Percentiles rank a stretch among this genome's conserved stretches.
These are phyloP conservation scores for Lepidocyrtinus sp. DNA, from an alignment of 2,888 invertebrate species.

Conservation along the genomic window DNA sequence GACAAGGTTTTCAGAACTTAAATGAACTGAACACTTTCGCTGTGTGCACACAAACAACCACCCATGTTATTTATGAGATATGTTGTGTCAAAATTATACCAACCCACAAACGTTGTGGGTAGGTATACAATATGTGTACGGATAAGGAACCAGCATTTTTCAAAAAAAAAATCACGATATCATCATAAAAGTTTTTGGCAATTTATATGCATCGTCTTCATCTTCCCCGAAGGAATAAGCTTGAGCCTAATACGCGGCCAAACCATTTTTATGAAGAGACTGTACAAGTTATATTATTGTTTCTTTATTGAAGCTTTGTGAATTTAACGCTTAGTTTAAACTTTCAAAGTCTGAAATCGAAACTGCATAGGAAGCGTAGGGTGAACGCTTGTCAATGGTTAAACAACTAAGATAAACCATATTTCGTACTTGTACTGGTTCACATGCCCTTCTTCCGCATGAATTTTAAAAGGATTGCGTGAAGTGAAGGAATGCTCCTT, in stretches of 20 bases:
- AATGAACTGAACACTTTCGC: constrained; percentile 51
- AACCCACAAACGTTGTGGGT: too few species aligned
- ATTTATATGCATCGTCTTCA: constrained; percentile 5
- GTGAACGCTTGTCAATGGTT: not conserved
- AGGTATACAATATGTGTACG: too few species aligned
- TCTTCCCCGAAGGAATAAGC: constrained; percentile 19
- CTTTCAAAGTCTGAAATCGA: too few species aligned
- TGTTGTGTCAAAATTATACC: constrained; percentile 17
- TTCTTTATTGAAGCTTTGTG: constrained; percentile 23
- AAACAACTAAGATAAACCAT: not conserved
- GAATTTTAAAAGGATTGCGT: too few species aligned
- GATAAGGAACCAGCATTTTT: too few species aligned
- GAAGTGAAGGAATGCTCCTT: too few species aligned
- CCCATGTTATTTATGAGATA: constrained; percentile 10
- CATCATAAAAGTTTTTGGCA: not conserved
- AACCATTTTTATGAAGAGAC: too few species aligned
- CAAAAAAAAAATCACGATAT: constrained; percentile 10
- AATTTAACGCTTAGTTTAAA: constrained; percentile 30
- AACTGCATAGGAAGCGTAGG: too few species aligned
- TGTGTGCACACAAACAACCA: constrained; percentile 21
- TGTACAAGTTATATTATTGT: constrained; percentile 28
- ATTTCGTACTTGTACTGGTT: constrained; percentile 39
- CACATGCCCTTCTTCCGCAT: constrained; percentile 48
- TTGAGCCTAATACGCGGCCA: not conserved
- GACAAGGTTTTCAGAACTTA: constrained; percentile 44